Conservation (phyloP, 2,888 invertebrate genomes). For the Pseudanteris insignis region DNA sequence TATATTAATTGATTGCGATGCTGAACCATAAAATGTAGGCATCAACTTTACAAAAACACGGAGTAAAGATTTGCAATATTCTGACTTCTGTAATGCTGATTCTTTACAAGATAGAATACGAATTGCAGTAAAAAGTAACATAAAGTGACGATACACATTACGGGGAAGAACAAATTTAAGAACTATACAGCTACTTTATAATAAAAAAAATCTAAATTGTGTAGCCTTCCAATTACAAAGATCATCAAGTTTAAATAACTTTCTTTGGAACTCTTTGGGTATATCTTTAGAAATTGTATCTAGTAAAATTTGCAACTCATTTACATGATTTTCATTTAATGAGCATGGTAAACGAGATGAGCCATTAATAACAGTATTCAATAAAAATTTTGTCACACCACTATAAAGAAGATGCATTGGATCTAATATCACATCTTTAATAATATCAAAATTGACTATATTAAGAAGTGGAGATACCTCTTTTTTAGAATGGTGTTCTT, state of each 20-base stretch:
- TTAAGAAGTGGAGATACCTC: background rate
- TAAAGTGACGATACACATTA: too few species aligned
- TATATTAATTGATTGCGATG: too few species aligned
- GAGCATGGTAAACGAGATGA: too few species aligned
- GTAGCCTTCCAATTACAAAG: conserved; percentile 5
- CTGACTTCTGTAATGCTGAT: too few species aligned
- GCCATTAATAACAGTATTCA: background rate
- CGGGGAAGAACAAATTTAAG: too few species aligned
- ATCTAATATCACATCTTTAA: background rate
- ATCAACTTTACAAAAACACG: too few species aligned
- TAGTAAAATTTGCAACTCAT: background rate
- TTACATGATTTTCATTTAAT: background rate
- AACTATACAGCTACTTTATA: too few species aligned
- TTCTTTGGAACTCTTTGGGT: background rate
- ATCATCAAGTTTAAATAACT: background rate
- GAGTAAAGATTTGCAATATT: too few species aligned
- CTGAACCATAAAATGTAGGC: too few species aligned
- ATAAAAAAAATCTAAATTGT: conserved; percentile 1
- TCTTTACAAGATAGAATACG: too few species aligned
- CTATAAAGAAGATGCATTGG: background rate
- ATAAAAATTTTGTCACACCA: background rate
- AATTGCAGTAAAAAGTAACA: too few species aligned
- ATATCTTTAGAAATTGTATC: background rate
- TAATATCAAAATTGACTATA: background rate
- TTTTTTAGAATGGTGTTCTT: background rate